Evolutionary conservation across 2,888 invertebrate genomes (phyloP).

Genomic region (Drepana falcataria): DNA sequence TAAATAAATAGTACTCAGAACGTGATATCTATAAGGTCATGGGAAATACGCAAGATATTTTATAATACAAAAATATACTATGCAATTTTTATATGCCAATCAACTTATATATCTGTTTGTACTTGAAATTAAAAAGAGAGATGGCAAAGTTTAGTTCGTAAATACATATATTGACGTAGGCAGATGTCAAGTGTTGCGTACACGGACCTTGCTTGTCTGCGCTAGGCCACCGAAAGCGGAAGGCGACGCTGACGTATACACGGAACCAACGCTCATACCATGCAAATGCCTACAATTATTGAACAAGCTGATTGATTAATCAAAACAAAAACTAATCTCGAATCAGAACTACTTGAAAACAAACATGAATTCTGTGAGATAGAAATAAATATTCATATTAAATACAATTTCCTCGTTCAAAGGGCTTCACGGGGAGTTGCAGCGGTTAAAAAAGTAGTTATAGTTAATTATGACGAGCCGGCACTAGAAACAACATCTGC

Average conservation of each 20-base stretch:
- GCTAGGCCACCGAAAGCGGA: slow-evolving; percentile 31
- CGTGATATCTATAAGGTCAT: no score
- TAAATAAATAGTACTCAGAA: no score
- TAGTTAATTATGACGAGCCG: slow-evolving; percentile 38
- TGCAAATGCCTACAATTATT: slow-evolving; percentile 29
- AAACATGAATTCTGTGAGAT: not conserved
- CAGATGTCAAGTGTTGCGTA: slow-evolving; percentile 11
- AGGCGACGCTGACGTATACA: slow-evolving; percentile 37
- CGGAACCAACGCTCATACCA: slow-evolving; percentile 40
- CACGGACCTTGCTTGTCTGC: slow-evolving; percentile 31
- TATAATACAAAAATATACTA: not conserved
- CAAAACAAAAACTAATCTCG: slow-evolving; percentile 16
- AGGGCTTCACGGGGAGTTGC: slow-evolving; percentile 26
- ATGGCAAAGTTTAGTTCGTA: not conserved
- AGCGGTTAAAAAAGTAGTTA: slow-evolving; percentile 38
- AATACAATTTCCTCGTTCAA: slow-evolving; percentile 22
- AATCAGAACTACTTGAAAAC: slow-evolving; percentile 1
- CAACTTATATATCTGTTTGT: not conserved
- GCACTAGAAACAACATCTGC: slow-evolving; percentile 29
- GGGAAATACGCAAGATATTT: not conserved
- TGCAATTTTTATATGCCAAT: not conserved
- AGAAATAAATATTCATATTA: slow-evolving; percentile 25
- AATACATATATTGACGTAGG: slow-evolving; percentile 7
- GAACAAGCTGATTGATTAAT: slow-evolving; percentile 26
- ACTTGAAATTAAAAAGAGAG: not conserved